These are phyloP conservation scores for Montipora efflorescens DNA, from an alignment of 64 coral and sea anemone species.

Conservation along the genomic window DNA sequence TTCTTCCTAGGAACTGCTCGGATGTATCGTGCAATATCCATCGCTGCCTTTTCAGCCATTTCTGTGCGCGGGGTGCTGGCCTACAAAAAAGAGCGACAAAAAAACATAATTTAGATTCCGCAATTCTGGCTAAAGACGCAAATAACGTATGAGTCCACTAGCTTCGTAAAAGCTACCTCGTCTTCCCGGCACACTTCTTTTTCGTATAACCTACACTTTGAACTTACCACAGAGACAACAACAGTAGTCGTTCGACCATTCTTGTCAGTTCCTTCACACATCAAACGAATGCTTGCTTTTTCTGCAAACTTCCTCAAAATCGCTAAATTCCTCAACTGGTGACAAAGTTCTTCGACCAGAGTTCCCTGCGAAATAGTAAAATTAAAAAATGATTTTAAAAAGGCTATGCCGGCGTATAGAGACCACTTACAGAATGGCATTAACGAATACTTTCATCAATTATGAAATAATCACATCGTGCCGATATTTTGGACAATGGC, in stretches of 20 bases:
- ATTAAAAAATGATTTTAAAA: neutral
- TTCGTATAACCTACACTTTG: too few species aligned
- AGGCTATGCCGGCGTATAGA: too few species aligned
- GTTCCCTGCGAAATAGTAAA: slow-evolving; percentile 64
- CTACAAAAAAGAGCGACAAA: slow-evolving; percentile 23
- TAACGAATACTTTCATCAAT: too few species aligned
- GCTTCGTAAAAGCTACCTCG: neutral
- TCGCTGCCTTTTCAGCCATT: slow-evolving; percentile 78
- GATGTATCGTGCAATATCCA: slow-evolving; percentile 82
- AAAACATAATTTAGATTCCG: neutral
- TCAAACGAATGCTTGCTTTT: slow-evolving; percentile 74
- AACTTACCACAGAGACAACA: slow-evolving; percentile 92
- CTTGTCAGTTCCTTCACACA: slow-evolving; percentile 72
- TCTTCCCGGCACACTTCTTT: neutral
- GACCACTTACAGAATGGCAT: too few species aligned
- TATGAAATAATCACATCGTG: too few species aligned
- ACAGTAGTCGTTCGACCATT: slow-evolving; percentile 38
- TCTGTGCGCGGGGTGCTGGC: slow-evolving; percentile 81
- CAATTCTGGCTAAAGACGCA: neutral
- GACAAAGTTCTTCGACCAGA: slow-evolving; percentile 88
- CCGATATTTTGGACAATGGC: too few species aligned
- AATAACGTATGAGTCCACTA: too few species aligned
- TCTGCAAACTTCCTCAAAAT: slow-evolving; percentile 66
- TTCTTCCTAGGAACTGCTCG: slow-evolving; percentile 40
- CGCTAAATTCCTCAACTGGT: slow-evolving; percentile 70